A percentile compares a stretch with the other conserved stretches of the same genome.
Evolutionary conservation across 30 jellyfish, hydroid and myxozoan genomes (phyloP).

Genomic region (Clytia hemisphaerica): DNA sequence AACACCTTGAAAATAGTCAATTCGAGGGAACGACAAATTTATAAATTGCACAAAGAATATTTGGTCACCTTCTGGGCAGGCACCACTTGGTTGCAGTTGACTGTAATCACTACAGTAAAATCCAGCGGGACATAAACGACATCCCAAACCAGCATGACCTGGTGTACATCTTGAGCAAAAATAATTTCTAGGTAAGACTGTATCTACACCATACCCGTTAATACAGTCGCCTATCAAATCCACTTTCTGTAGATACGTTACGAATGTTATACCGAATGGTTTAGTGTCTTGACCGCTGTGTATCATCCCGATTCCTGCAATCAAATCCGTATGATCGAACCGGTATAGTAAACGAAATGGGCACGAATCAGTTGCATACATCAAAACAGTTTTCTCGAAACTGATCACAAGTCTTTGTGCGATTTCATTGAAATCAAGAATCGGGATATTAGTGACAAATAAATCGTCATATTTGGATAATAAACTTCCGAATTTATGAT

Average conservation of each 20-base stretch:
- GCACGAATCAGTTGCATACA: slow-evolving; percentile 95
- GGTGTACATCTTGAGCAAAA: slow-evolving; percentile 98
- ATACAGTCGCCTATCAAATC: slow-evolving; percentile 97
- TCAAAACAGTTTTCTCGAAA: slow-evolving; percentile 86
- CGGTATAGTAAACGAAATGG: slow-evolving; percentile 92
- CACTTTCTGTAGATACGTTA: slow-evolving; percentile 90
- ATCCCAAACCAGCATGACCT: slow-evolving; percentile 98
- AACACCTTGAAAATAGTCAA: no score
- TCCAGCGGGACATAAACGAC: slow-evolving; percentile 99
- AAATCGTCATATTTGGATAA: slow-evolving; percentile 90
- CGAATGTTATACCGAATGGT: slow-evolving; percentile 90
- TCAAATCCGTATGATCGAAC: slow-evolving; percentile 84
- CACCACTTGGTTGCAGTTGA: slow-evolving; percentile 99
- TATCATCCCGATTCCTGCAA: slow-evolving; percentile 93
- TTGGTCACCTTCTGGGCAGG: slow-evolving; percentile 99
- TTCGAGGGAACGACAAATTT: no score
- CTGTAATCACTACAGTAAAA: slow-evolving; percentile 95
- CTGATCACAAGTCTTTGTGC: slow-evolving; percentile 89
- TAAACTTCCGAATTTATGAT: slow-evolving; percentile 90
- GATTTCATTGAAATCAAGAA: slow-evolving; percentile 78
- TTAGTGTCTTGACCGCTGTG: slow-evolving; percentile 87
- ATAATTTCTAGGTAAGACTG: slow-evolving; percentile 84
- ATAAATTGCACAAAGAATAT: no score
- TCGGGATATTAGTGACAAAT: slow-evolving; percentile 90
- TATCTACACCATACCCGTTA: slow-evolving; percentile 97